A percentile compares a stretch with the other conserved stretches of the same genome.
phyloP scores from a whole-genome alignment of 2,888 invertebrate species.

The Pristionchus japonicus region DNA sequence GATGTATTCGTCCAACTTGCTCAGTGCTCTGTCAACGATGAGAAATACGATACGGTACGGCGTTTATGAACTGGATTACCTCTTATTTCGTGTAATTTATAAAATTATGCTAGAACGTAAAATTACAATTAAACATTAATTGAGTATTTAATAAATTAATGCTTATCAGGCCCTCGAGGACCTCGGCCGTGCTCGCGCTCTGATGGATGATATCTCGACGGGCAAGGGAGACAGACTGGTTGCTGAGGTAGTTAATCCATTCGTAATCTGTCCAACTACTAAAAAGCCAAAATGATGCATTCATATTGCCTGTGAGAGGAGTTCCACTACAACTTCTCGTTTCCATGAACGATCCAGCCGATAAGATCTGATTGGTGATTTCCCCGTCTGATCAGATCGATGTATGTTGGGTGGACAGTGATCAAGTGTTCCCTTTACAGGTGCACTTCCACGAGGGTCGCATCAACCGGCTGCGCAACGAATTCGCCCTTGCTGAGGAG shows the following conservation, averaged over 20 bases:
- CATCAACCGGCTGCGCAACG: conserved; percentile 25
- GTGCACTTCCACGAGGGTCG: conserved; percentile 44
- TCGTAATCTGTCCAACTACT: no score
- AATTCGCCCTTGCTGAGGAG: neutral
- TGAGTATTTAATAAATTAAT: neutral
- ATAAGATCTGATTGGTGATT: conserved; percentile 48
- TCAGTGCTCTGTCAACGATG: conserved; percentile 17
- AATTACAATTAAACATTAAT: no score
- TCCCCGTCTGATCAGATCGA: no score
- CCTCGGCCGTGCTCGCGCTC: conserved; percentile 19
- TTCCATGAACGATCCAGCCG: conserved; percentile 36
- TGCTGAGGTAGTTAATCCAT: conserved; percentile 9
- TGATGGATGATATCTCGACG: neutral
- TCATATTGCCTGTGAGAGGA: conserved; percentile 13
- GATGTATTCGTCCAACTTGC: conserved; percentile 44
- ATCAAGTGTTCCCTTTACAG: no score
- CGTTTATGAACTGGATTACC: neutral
- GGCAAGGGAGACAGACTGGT: neutral
- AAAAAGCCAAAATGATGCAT: conserved; percentile 45
- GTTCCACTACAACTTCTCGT: conserved; percentile 20
- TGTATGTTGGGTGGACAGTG: neutral
- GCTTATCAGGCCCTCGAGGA: conserved; percentile 20
- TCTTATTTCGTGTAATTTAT: neutral
- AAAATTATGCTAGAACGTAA: neutral
- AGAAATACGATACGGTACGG: conserved; percentile 42